These are phyloP conservation scores for Kryptolebias marmoratus DNA, from an alignment of 2,113 vertebrate genomes.

Conservation along the genomic window DNA sequence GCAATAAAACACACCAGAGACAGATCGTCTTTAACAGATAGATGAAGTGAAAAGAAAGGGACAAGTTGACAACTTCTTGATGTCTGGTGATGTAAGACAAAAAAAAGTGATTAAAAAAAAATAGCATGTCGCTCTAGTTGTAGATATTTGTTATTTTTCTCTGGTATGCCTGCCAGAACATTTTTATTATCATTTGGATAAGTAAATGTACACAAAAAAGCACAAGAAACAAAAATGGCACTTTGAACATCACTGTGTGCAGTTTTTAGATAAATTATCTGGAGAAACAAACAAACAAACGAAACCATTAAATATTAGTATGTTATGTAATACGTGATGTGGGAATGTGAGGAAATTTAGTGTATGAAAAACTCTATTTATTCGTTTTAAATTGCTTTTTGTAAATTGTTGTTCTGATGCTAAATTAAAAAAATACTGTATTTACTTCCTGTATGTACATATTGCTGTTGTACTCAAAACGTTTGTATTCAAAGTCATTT, in stretches of 20 bases:
- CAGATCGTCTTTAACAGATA: slow-evolving; percentile 29
- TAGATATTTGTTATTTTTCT: background rate
- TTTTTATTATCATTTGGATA: background rate
- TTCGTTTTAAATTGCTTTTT: no score
- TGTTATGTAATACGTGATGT: no score
- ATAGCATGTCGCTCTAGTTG: background rate
- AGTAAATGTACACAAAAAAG: background rate
- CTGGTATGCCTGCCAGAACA: background rate
- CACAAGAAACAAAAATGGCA: background rate
- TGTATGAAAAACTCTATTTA: no score
- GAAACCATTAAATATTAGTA: no score
- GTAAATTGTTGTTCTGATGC: no score
- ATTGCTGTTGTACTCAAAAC: no score
- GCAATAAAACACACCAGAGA: slow-evolving; percentile 48
- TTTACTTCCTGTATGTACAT: no score
- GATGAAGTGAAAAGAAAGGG: slow-evolving; percentile 37
- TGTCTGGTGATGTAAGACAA: background rate
- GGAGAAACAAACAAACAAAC: no score
- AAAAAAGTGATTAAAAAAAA: background rate
- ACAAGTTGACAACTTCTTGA: background rate
- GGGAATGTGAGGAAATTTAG: no score
- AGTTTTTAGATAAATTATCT: background rate
- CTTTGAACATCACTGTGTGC: background rate
- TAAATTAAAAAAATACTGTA: no score
- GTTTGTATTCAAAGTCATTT: background rate